Evolutionary conservation across 2,888 invertebrate species (phyloP), one percentile per base, ranked within the genome.

Genomic region (Tenthredo mesomela): DNA sequence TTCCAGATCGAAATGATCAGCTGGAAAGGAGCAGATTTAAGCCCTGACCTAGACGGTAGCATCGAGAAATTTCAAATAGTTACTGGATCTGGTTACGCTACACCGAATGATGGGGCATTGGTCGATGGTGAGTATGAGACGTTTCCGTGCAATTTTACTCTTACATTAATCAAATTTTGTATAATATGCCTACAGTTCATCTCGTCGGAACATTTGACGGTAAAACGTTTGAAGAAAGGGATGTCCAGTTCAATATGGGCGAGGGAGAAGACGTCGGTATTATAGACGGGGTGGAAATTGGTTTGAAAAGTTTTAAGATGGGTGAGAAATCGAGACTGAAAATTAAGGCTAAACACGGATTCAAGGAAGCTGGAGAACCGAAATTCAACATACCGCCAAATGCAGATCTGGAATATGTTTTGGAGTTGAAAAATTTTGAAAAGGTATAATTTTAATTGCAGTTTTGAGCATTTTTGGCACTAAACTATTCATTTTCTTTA

Each of bases 1-100:
- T 85, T 77, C 43, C 93, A 98, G 97, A 95, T 98, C 87, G 98
- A 98, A 94, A 95, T 99, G 93, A 94, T 98, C 71, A 95, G 96
- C 85, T 99, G 98, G 98, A 95, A 95, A 92, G 96, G 96, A 50
- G 98, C 99, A 93, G 99, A 99, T 94, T 92, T 99, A 71, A 97
- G 97, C 88, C 96, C 97, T 0, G 95, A 96, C 84, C 96, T 96
- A 91, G 98, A 98, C 94, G 97, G 96, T 85, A 96, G 97, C 70
- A 97, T 99, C 87, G 94, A 97, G 83, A 95, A 97, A 85, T 95
- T 95, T 86, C 95, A 95, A 89, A 93, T 98, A 29, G 95, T 94
- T 70, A 94, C 95, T 85, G 99, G 99, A 67, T 95, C 95, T 84
- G 97, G 96, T 0, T 95, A 94, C 88, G 94, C 95, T 43, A 95